Conservation (phyloP, 2,888 invertebrate genomes). For the Xestia rhomboidea region DNA sequence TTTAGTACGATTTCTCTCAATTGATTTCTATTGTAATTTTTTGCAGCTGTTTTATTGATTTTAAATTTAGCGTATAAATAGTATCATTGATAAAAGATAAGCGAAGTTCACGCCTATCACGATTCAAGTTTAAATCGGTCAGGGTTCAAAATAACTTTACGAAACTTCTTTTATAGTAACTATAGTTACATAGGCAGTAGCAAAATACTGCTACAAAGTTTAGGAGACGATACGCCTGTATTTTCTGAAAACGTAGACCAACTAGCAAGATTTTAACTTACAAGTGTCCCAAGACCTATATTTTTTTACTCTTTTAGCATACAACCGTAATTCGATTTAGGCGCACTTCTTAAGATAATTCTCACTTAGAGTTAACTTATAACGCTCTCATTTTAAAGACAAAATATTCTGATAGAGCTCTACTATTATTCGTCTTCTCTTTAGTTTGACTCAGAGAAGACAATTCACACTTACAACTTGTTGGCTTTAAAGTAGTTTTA, state of each 20-base stretch:
- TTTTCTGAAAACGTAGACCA: not conserved
- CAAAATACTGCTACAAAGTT: not conserved
- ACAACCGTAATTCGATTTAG: too few relatives aligned
- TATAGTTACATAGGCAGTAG: not conserved
- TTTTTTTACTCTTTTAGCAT: too few relatives aligned
- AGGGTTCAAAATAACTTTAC: conserved; percentile 33
- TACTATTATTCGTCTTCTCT: too few relatives aligned
- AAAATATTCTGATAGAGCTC: too few relatives aligned
- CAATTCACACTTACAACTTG: too few relatives aligned
- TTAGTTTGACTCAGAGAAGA: too few relatives aligned
- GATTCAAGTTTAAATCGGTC: conserved; percentile 49
- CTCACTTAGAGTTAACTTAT: too few relatives aligned
- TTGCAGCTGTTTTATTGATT: conserved; percentile 30
- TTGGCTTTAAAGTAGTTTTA: too few relatives aligned
- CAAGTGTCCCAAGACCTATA: too few relatives aligned
- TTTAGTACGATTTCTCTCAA: conserved; percentile 49
- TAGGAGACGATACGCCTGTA: not conserved
- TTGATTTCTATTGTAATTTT: conserved; percentile 38
- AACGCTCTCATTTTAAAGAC: too few relatives aligned
- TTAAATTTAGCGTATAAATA: conserved; percentile 45
- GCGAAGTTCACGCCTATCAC: conserved; percentile 43
- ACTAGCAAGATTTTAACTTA: too few relatives aligned
- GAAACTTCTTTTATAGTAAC: conserved; percentile 1
- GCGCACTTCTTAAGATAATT: too few relatives aligned
- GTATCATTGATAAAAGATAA: conserved; percentile 43